Evolutionary conservation across 2,797 vertebrate species (phyloP).

Genomic region (Poecilia wingei): DNA sequence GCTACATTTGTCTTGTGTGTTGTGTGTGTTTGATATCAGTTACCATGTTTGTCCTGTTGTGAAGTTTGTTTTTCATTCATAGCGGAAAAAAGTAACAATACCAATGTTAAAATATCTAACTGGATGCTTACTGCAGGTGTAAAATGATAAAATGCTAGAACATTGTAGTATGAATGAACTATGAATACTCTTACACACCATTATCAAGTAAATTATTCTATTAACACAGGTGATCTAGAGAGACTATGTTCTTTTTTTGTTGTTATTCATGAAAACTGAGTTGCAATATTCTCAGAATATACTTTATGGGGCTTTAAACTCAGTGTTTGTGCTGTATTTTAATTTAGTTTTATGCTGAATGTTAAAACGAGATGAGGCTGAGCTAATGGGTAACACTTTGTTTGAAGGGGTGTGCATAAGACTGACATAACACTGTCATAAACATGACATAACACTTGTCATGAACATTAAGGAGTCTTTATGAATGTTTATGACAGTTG

Average conservation of each 20-base stretch:
- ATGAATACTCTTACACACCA: neutral
- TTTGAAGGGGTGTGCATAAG: no score
- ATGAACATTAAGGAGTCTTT: no score
- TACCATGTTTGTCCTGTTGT: neutral
- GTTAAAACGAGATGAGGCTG: neutral
- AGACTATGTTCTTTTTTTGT: neutral
- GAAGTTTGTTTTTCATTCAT: neutral
- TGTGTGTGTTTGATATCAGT: neutral
- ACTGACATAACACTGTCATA: no score
- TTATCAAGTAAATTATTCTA: neutral
- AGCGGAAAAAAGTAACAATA: neutral
- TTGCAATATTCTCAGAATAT: neutral
- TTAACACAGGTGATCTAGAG: neutral
- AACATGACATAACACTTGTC: no score
- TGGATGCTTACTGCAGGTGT: neutral
- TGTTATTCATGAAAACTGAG: neutral
- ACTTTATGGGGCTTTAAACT: neutral
- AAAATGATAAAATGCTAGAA: neutral
- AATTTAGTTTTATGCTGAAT: slow-evolving; percentile 5
- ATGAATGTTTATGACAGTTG: no score
- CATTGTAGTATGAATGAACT: neutral
- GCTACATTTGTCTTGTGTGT: neutral
- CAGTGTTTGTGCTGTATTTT: neutral
- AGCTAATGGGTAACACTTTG: no score
- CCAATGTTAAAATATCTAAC: neutral